Percentiles rank a stretch among this genome's conserved stretches.
Conservation (phyloP, 2,113 vertebrate genomes). For the Cromileptes altivelis region DNA sequence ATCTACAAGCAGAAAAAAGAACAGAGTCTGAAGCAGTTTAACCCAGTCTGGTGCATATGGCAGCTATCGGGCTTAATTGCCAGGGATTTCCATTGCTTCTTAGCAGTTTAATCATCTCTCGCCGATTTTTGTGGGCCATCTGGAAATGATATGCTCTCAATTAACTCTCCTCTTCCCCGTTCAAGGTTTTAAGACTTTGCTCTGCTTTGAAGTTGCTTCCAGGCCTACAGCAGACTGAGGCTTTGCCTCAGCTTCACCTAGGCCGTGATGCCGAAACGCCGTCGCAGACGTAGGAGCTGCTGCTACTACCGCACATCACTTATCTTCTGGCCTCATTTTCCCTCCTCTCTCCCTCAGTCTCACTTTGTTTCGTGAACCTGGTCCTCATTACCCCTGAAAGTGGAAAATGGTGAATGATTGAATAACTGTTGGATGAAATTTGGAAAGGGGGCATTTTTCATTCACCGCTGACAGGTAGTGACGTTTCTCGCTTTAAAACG, state of each 20-base stretch:
- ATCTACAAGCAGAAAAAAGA: constrained; percentile 21
- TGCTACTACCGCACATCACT: constrained; percentile 44
- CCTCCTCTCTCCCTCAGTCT: not conserved
- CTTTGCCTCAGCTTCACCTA: constrained; percentile 46
- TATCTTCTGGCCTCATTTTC: constrained; percentile 52
- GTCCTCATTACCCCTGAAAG: constrained; percentile 43
- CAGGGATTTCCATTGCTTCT: constrained; percentile 79
- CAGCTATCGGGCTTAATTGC: constrained; percentile 82
- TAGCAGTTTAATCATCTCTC: constrained; percentile 79
- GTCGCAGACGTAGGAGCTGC: not conserved
- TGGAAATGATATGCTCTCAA: constrained; percentile 84
- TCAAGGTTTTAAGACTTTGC: constrained; percentile 70
- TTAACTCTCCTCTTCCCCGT: constrained; percentile 78
- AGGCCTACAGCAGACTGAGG: constrained; percentile 70
- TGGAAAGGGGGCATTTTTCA: constrained; percentile 24
- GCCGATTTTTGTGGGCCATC: constrained; percentile 74
- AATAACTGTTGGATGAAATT: constrained; percentile 37
- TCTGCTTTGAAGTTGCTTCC: constrained; percentile 73
- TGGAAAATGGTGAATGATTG: constrained; percentile 47
- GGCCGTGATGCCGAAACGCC: not conserved
- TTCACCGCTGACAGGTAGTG: constrained; percentile 4
- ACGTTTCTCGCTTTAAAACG: not conserved
- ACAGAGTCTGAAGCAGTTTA: constrained; percentile 36
- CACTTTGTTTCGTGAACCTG: constrained; percentile 44
- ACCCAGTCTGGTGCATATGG: constrained; percentile 75